phyloP scores from a whole-genome alignment of 2,797 vertebrate genomes.

The Enteromius paludinosus region DNA sequence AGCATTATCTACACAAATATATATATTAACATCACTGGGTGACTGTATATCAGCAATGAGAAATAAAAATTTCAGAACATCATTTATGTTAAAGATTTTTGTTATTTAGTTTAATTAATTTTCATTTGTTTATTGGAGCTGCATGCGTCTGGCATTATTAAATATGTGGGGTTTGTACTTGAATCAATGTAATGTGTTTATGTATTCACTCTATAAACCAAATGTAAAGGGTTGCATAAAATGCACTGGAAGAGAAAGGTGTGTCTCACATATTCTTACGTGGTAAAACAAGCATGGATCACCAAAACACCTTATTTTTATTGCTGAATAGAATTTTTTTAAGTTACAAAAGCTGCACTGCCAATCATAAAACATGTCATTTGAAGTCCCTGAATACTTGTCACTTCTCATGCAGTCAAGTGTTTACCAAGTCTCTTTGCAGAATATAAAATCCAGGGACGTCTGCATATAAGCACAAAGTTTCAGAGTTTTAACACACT shows the following conservation, averaged over 20 bases:
- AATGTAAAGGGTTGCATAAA: not conserved
- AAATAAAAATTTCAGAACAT: not conserved
- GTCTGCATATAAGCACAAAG: not conserved
- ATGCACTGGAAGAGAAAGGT: not conserved
- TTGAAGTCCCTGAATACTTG: not conserved
- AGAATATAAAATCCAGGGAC: not conserved
- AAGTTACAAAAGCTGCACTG: not conserved
- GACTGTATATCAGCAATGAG: not conserved
- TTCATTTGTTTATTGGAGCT: not conserved
- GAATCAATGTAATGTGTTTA: not conserved
- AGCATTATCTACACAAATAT: not conserved
- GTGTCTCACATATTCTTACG: not conserved
- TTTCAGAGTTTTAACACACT: not conserved
- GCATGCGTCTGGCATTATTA: too few relatives aligned
- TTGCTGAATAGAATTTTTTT: not conserved
- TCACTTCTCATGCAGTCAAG: not conserved
- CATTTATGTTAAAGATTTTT: not conserved
- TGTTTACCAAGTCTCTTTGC: not conserved
- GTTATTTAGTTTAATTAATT: not conserved
- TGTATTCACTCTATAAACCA: not conserved
- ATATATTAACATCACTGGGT: constrained; percentile 36
- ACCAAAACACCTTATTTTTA: constrained; percentile 12
- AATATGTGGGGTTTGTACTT: not conserved
- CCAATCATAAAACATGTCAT: not conserved
- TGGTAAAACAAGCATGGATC: not conserved